Percentiles rank a stretch among this genome's conserved stretches.
Conservation (phyloP, 2,888 invertebrate species). For the Drosophila algonquin region DNA sequence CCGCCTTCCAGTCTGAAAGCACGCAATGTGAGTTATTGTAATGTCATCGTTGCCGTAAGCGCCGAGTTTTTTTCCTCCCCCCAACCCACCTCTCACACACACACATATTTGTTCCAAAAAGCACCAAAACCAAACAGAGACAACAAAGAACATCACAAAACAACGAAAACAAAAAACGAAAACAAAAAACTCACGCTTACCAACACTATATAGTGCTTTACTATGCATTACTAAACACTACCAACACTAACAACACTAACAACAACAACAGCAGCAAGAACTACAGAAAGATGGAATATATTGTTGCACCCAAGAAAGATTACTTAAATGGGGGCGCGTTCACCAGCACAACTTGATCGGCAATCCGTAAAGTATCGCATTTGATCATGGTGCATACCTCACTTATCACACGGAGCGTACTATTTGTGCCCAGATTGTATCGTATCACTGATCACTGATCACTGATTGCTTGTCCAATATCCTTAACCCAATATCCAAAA, state of each 20-base stretch:
- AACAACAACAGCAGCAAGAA: background rate
- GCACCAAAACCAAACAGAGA: conserved; percentile 1
- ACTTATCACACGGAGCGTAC: no score
- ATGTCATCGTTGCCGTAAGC: conserved; percentile 84
- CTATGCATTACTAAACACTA: background rate
- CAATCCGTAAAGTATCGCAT: no score
- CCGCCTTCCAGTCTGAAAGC: conserved; percentile 85
- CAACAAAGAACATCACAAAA: background rate
- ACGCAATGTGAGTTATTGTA: conserved; percentile 85
- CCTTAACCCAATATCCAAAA: no score
- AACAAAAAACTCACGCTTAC: conserved; percentile 43
- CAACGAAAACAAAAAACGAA: no score
- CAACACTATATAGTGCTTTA: conserved; percentile 22
- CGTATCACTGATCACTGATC: no score
- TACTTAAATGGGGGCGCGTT: no score
- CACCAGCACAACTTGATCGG: no score
- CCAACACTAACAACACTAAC: no score
- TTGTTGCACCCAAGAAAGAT: no score
- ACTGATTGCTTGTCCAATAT: no score
- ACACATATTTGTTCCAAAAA: conserved; percentile 28
- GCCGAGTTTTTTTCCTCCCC: conserved; percentile 70
- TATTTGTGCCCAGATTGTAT: no score
- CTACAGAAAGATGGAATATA: background rate
- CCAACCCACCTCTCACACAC: conserved; percentile 16
- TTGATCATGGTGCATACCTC: no score